A percentile compares a stretch with the other conserved stretches of the same genome.
These are phyloP conservation scores for Prunella himalayana DNA, from an alignment of 2,113 vertebrate species.

Conservation along the genomic window DNA sequence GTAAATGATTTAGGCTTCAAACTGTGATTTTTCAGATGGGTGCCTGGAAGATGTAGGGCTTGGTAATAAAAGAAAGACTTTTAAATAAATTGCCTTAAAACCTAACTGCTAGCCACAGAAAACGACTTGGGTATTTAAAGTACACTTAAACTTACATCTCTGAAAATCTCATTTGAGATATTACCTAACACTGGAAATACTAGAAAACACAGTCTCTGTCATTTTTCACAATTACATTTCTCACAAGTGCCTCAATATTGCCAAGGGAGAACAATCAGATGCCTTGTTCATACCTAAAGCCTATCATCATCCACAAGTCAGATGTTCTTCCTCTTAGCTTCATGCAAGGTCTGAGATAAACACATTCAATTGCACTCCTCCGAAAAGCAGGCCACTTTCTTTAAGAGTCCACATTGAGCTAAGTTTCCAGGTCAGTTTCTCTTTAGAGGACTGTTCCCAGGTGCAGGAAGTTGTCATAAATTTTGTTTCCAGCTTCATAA, in stretches of 20 bases:
- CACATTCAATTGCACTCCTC: neutral
- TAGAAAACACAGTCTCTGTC: neutral
- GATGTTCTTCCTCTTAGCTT: neutral
- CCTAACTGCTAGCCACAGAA: neutral
- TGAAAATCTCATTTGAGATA: neutral
- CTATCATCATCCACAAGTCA: neutral
- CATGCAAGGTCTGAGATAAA: neutral
- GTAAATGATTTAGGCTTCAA: slow-evolving; percentile 13
- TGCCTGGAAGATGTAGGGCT: neutral
- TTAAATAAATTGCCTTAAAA: slow-evolving; percentile 13
- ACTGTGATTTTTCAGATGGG: neutral
- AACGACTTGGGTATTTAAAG: neutral
- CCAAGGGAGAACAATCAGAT: neutral
- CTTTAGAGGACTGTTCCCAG: neutral
- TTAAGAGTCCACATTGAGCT: neutral
- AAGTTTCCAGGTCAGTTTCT: neutral
- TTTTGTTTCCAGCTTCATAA: neutral
- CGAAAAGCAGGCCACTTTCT: neutral
- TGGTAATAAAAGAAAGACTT: slow-evolving; percentile 10
- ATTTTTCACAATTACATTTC: neutral
- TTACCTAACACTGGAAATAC: neutral
- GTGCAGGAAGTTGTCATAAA: neutral
- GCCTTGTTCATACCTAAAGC: neutral
- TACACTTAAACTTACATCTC: neutral
- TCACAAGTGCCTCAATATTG: neutral